These are phyloP conservation scores for Plecturocebus donacophilus DNA, from an alignment of 2,113 vertebrate species.

Conservation along the genomic window DNA sequence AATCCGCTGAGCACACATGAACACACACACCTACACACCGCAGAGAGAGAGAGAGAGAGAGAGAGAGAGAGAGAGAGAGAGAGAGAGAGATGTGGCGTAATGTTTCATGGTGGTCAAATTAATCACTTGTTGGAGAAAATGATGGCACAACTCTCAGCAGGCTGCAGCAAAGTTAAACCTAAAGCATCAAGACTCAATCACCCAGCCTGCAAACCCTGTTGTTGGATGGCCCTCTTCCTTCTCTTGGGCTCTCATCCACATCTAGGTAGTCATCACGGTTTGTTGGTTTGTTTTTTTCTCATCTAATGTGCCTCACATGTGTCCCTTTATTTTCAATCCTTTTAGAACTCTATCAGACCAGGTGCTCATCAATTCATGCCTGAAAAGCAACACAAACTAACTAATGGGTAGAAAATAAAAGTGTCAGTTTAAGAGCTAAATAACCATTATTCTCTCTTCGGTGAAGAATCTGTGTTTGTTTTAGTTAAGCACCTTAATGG, in stretches of 20 bases:
- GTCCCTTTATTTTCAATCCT: constrained; percentile 56
- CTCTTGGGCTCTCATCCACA: not conserved
- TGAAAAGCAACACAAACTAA: constrained; percentile 53
- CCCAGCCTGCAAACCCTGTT: not conserved
- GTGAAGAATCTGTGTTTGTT: constrained; percentile 53
- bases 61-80: not conserved
- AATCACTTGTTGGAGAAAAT: constrained; percentile 34
- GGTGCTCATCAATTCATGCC: constrained; percentile 56
- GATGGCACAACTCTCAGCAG: not conserved
- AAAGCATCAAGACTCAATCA: not conserved
- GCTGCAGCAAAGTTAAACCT: not conserved
- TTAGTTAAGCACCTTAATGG: constrained; percentile 28
- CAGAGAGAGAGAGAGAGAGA: no score
- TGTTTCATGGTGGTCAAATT: not conserved
- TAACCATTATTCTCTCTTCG: constrained; percentile 40
- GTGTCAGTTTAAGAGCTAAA: constrained; percentile 44
- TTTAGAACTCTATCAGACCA: constrained; percentile 9
- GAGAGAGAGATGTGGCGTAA: not conserved
- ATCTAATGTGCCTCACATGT: constrained; percentile 61
- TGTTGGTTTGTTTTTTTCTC: constrained; percentile 53
- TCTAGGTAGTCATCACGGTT: constrained; percentile 31
- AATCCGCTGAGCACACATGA: not conserved
- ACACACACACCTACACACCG: not conserved
- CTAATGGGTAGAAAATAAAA: constrained; percentile 50
- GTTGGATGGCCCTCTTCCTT: not conserved